Percentiles rank a stretch among this genome's conserved stretches.
Evolutionary conservation across 2,797 vertebrate genomes (phyloP).

Genomic region (Poecilia velifera): DNA sequence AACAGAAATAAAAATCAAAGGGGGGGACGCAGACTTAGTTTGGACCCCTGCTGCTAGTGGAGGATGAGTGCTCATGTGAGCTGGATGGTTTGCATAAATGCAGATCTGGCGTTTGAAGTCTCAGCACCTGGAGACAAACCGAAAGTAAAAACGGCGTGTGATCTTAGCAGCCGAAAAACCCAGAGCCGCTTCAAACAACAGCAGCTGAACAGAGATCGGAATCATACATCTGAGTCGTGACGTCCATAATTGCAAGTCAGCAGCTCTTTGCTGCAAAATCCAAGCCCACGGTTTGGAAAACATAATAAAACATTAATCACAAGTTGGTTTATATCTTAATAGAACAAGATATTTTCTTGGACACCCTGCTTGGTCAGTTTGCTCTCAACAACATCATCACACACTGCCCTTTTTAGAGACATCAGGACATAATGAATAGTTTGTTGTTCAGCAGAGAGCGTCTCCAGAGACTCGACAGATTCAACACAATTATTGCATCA

Average conservation of each 20-base stretch:
- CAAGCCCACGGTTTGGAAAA: neutral
- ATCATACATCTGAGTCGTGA: conserved; percentile 7
- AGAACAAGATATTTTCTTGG: neutral
- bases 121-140: conserved; percentile 14
- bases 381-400: neutral
- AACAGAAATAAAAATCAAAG: conserved; percentile 84
- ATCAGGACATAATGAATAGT: neutral
- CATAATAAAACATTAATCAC: conserved; percentile 16
- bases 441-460: neutral
- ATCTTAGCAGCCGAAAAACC: conserved; percentile 11
- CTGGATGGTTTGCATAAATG: conserved; percentile 51
- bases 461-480: neutral
- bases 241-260: conserved; percentile 9
- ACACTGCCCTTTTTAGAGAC: neutral
- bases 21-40: conserved; percentile 87
- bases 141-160: neutral
- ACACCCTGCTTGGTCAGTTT: neutral
- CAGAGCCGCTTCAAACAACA: conserved; percentile 18
- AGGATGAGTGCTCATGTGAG: conserved; percentile 50
- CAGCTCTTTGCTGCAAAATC: conserved; percentile 4
- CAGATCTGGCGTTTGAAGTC: conserved; percentile 36
- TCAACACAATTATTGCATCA: neutral
- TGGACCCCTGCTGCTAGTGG: conserved; percentile 87
- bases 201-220: neutral
- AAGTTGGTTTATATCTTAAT: conserved; percentile 3